These are phyloP conservation scores for Panopea generosa DNA, from an alignment of 2,888 invertebrate species.

Conservation along the genomic window DNA sequence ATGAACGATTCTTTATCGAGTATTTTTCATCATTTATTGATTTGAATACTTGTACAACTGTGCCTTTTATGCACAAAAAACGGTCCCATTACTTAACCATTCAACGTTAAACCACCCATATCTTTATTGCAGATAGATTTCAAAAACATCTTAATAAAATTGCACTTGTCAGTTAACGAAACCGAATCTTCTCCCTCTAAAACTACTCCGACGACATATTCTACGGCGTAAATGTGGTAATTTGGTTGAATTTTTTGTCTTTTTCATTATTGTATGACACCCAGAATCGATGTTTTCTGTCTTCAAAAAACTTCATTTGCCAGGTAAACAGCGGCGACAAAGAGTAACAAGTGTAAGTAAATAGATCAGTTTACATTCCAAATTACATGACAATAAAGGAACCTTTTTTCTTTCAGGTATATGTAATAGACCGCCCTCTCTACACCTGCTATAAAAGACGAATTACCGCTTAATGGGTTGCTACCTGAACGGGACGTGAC, in stretches of 20 bases:
- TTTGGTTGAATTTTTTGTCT: too few relatives aligned
- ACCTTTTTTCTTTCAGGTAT: neutral
- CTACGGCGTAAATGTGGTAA: too few relatives aligned
- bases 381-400: conserved; percentile 5
- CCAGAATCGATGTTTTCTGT: conserved; percentile 24
- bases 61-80: too few relatives aligned
- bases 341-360: conserved; percentile 37
- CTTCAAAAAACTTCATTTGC: conserved; percentile 27
- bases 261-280: too few relatives aligned
- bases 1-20: too few relatives aligned
- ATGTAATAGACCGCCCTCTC: neutral
- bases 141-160: conserved; percentile 11
- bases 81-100: too few relatives aligned
- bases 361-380: conserved; percentile 34
- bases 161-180: conserved; percentile 2
- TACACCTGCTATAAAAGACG: neutral
- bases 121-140: conserved; percentile 6
- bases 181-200: too few relatives aligned
- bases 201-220: too few relatives aligned
- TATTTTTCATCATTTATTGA: too few relatives aligned
- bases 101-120: conserved; percentile 6
- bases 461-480: too few relatives aligned
- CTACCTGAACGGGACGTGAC: too few relatives aligned
- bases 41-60: too few relatives aligned
- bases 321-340: conserved; percentile 24